phyloP scores from a whole-genome alignment of 2,888 invertebrate species.

The Itoplectis maculator region DNA sequence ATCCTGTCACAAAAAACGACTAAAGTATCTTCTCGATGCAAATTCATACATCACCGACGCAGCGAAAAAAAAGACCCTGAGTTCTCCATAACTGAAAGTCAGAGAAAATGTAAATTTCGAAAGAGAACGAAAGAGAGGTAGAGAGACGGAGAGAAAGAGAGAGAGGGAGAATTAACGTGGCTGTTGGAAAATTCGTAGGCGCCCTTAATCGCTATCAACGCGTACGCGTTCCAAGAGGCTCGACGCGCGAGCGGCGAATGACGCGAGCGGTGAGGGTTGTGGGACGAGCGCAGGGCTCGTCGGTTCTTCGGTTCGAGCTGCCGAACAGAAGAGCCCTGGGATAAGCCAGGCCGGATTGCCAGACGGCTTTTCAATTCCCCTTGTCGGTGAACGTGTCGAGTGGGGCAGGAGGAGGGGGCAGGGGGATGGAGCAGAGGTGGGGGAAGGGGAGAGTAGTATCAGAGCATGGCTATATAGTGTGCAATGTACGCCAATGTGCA shows the following conservation, averaged over 20 bases:
- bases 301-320: conserved; percentile 29
- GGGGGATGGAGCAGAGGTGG: conserved; percentile 72
- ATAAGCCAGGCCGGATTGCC: conserved; percentile 83
- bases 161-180: conserved; percentile 30
- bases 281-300: no score
- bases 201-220: neutral
- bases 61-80: no score
- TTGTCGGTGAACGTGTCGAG: conserved; percentile 83
- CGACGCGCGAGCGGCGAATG: neutral
- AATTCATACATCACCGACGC: no score
- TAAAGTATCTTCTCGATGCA: neutral
- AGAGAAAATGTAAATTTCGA: no score
- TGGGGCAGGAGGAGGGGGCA: conserved; percentile 66
- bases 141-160: no score
- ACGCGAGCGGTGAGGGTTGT: conserved; percentile 21
- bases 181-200: neutral
- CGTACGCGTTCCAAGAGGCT: neutral
- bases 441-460: conserved; percentile 37
- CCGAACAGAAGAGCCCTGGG: conserved; percentile 66
- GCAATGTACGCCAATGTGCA: conserved; percentile 23
- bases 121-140: no score
- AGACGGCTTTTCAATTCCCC: conserved; percentile 84
- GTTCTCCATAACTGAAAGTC: no score
- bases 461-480: conserved; percentile 3
- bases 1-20: neutral